phyloP scores from a whole-genome alignment of 2,113 vertebrate genomes.

The Empidonax traillii region DNA sequence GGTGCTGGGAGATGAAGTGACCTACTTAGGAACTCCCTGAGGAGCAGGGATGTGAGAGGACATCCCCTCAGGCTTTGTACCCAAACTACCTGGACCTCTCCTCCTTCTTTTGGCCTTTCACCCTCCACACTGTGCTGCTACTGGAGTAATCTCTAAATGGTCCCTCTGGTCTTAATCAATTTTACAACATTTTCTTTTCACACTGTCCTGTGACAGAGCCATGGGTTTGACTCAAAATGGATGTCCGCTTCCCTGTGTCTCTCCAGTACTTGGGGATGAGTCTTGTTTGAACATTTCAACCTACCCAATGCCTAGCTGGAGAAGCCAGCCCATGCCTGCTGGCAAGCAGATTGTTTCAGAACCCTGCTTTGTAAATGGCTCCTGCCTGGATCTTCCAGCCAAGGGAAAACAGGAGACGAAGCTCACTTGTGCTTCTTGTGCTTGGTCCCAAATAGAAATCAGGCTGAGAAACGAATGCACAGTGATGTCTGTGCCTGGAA shows the following conservation, averaged over 20 bases:
- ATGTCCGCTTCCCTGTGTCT: background rate
- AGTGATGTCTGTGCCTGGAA: background rate
- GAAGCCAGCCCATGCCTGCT: background rate
- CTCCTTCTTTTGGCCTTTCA: background rate
- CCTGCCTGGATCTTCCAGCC: background rate
- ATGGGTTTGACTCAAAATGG: background rate
- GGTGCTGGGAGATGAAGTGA: background rate
- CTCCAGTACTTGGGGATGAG: background rate
- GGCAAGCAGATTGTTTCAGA: background rate
- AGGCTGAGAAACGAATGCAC: fast-evolving
- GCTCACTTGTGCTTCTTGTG: background rate
- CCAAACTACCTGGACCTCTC: fast-evolving
- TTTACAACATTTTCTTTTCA: background rate
- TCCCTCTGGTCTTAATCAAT: background rate
- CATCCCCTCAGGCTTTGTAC: background rate
- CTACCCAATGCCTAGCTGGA: background rate
- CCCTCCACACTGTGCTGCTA: fast-evolving
- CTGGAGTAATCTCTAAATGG: background rate
- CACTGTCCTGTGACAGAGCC: background rate
- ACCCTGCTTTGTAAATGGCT: background rate
- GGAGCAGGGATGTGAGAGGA: background rate
- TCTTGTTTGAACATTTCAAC: background rate
- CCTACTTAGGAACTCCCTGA: background rate
- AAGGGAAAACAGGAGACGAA: background rate
- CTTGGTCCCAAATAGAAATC: background rate